Evolutionary conservation across 1,140 invertebrate genomes (phyloP).

Genomic region (Calephelis virginiensis): DNA sequence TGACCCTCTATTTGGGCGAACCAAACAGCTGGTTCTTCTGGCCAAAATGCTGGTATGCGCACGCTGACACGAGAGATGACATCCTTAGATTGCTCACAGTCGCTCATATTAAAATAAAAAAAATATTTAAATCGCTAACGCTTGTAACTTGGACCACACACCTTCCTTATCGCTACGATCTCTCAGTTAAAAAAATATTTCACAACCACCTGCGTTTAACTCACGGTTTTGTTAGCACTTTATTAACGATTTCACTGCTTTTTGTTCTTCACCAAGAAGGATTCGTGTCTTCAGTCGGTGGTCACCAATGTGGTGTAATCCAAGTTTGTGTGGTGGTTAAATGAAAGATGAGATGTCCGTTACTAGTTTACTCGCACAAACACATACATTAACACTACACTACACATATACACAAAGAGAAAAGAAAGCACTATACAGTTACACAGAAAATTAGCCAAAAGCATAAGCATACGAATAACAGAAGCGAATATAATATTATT

Average conservation of each 20-base stretch:
- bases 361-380: too few relatives aligned
- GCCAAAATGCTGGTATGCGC: conserved; percentile 25
- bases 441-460: too few relatives aligned
- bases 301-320: not conserved
- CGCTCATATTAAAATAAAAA: not conserved
- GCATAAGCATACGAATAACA: too few relatives aligned
- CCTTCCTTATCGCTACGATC: not conserved
- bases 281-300: not conserved
- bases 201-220: not conserved
- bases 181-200: not conserved
- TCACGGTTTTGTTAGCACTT: not conserved
- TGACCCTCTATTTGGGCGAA: conserved; percentile 32
- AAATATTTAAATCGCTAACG: not conserved
- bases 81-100: conserved; percentile 2
- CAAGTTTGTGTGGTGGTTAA: too few relatives aligned
- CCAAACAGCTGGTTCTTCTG: conserved; percentile 27
- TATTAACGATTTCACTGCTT: not conserved
- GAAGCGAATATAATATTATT: too few relatives aligned
- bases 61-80: not conserved
- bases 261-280: not conserved
- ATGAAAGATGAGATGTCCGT: too few relatives aligned
- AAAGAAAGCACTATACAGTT: too few relatives aligned
- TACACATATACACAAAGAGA: too few relatives aligned
- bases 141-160: conserved; percentile 1
- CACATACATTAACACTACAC: too few relatives aligned